Base-by-base conservation (phyloP, 35 echinoderm and acorn worm genomes). In the Ptychodera flava region DNA sequence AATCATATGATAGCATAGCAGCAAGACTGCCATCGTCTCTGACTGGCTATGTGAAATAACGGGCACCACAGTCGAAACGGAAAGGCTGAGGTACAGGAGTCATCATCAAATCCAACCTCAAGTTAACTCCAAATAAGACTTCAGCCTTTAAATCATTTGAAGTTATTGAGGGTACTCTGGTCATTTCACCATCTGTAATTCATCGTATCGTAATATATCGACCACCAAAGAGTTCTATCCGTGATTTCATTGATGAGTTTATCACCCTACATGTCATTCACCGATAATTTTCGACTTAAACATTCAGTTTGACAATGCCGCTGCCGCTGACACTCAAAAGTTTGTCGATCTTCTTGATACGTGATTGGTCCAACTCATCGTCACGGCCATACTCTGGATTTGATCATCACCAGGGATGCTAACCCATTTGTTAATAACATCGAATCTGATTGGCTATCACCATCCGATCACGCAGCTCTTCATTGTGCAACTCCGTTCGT, bases 371-470 rank as follows among this genome's bases (percentile, higher is more conserved):
- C 85, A 27, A 94, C 92, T 32, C 88, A 94, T 85, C 34, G 37
- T 0, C 32, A 83, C 27, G 92, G 92, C 16, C 88, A 94, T 34
- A 85, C 89, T 16, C 79, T 91, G 12, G 89, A 94, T 87, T 45
- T 91, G 15, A 34, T 93, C 30, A 93, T 93, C 77, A 93, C 80
- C 16, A 76, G 88, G 28, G 12, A 81, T 0, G 16, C 32, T 33
- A 33, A 82, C 45, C 45, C 45, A 22, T 64, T 64, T 64, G 45
- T 64, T 64, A 64, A 12, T 22, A 64, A 64, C 22, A 64, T 64
- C 45, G 45, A 64, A 64, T 64, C 45, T 64, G 45, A n/a, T n/a
- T n/a, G n/a, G n/a, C n/a, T n/a, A n/a, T n/a, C n/a, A n/a, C n/a
- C n/a, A n/a, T n/a, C n/a, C n/a, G n/a, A 64, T 22, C 45, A 64